Evolutionary conservation across 2,888 invertebrate species (phyloP).

Genomic region (Drosophila melanocephala): DNA sequence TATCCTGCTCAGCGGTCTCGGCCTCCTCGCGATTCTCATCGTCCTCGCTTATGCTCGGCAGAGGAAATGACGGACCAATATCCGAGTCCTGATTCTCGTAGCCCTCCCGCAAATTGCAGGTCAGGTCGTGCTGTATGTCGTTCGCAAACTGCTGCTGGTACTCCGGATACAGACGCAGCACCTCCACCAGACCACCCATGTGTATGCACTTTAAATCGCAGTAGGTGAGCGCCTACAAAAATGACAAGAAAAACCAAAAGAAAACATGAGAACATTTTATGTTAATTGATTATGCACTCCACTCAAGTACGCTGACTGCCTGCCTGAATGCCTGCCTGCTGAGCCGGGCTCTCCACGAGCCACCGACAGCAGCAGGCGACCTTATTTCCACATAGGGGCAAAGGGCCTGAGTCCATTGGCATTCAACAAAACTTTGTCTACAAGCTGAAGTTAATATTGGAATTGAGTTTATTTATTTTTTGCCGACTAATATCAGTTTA

Average conservation of each 20-base stretch:
- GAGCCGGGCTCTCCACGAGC: not conserved
- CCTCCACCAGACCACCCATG: constrained; percentile 95
- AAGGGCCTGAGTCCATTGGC: not conserved
- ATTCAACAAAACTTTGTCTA: not conserved
- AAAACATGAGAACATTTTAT: constrained; percentile 29
- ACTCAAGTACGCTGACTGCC: constrained; percentile 6
- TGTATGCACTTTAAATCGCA: constrained; percentile 98
- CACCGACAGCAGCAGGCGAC: constrained; percentile 37
- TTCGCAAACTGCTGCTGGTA: constrained; percentile 97
- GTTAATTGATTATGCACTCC: constrained; percentile 61
- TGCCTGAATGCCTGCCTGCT: constrained; percentile 2
- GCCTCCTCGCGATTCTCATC: constrained; percentile 95
- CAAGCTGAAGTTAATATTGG: not conserved
- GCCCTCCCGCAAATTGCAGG: constrained; percentile 96
- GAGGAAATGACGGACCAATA: constrained; percentile 86
- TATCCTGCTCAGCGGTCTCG: constrained; percentile 95
- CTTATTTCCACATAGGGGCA: not conserved
- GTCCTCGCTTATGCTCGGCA: constrained; percentile 98
- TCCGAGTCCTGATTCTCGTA: constrained; percentile 91
- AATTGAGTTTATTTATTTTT: not conserved
- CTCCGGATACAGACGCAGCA: constrained; percentile 95
- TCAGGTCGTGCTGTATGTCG: constrained; percentile 97
- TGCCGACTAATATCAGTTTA: not conserved
- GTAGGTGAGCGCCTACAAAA: constrained; percentile 93
- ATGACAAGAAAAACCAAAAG: not conserved